Evolutionary conservation across 2,888 invertebrate genomes (phyloP), one percentile per base, ranked within the genome.

Genomic region (Epinotia ramella): DNA sequence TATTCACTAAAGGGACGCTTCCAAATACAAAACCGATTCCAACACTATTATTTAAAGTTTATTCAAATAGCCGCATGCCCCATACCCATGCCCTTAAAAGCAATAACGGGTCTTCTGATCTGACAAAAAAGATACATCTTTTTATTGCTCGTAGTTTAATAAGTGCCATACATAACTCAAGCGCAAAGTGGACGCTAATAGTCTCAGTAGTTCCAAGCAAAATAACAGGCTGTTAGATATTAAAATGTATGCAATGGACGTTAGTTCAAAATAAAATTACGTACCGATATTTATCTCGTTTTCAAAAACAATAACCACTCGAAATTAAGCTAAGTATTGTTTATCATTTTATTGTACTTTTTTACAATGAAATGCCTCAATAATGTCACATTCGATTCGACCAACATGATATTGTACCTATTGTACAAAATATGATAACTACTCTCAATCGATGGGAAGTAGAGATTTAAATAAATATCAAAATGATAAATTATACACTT

Each of bases 111-210:
- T 18, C 33, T n/a, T n/a, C 28, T 33, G 16, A n/a, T 62, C 33
- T 4, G 6, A 16, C 33, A 62, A 62, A 62, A 3, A 33, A 60
- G 4, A 6, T 9, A 28, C 4, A 7, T 49, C 13, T 6, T 20
- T 24, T 33, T 33, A n/a, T 62, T 33, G 16, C 16, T 11, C n/a
- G 62, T 16, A 60, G 60, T 62, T 49, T 65, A 49, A 28, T 65
- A 65, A 46, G 13, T 49, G 20, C 16, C 24, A 64, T 64, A 16
- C 20, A 65, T 65, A 28, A 65, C 65, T 65, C n/a, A 40, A 24
- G 46, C 20, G 16, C 16, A 16, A 62, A 24, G 16, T 49, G 49
- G 49, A 49, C 24, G 49, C 49, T 62, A 64, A 18, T 11, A 46
- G n/a, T 66, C 53, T 24, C 16, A 53, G 20, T 66, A 53, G 24